Evolutionary conservation across 2,113 vertebrate genomes (phyloP), one percentile per base, ranked within the genome.

Genomic region (Phyllopteryx taeniolatus): DNA sequence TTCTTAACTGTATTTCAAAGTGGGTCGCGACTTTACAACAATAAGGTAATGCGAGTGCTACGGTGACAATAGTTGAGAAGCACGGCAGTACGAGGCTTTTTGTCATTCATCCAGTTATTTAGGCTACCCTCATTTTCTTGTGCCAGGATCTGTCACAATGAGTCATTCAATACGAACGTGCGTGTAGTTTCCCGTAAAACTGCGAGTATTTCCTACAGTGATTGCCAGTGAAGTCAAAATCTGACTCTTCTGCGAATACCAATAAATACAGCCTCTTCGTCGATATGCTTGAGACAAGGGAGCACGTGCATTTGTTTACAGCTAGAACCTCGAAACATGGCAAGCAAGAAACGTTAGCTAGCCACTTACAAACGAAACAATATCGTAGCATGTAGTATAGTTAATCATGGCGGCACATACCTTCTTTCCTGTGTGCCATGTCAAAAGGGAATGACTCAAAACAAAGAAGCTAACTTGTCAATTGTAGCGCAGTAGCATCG

Each of bases 301-400:
- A 63, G 0, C 87, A 88, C 81, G 82, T 88, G 87, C 44, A 1
- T 87, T 83, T 91, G 87, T 91, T 89, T 85, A 90, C 83, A 82
- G 15, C 47, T 13, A 27, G 3, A 62, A 56, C 53, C 74, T 69
- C 64, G 53, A 81, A 49, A 76, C 22, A 72, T 60, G 67, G 31
- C 54, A n/a, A 9, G 8, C 61, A 71, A n/a, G 6, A 13, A 12
- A 47, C n/a, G 12, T 7, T 46, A 22, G 1, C 53, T 22, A 22
- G 53, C 53, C 20, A 56, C 53, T 56, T 22, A 0, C 51, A 8
- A 5, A 1, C 42, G 9, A 35, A 35, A 27, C 0, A 1, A 14
- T 2, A 15, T 27, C 0, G 54, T n/a, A 12, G 1, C 8, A 27
- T 17, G 0, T 14, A 2, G 22, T 14, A 3, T 8, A 13, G 17